phyloP scores from a whole-genome alignment of 2,797 vertebrate genomes.

The Premnoplex brunnescens region DNA sequence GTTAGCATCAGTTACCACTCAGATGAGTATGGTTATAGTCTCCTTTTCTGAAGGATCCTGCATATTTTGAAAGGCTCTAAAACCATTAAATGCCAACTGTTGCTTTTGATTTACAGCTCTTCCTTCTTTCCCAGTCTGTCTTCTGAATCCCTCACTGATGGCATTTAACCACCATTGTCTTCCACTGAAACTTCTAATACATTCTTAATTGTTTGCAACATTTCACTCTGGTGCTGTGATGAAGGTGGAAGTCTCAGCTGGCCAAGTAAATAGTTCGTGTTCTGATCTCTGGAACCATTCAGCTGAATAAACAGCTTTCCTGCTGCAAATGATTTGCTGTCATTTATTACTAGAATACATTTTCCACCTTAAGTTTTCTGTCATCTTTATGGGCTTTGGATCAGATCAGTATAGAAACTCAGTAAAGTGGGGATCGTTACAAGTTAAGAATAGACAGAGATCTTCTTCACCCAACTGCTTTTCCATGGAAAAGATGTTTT shows the following conservation, averaged over 20 bases:
- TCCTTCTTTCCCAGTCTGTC: background rate
- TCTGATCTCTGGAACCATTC: background rate
- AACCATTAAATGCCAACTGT: background rate
- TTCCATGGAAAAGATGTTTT: background rate
- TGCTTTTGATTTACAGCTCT: background rate
- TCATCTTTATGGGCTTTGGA: background rate
- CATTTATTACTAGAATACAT: background rate
- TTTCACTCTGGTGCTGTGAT: background rate
- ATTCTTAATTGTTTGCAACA: background rate
- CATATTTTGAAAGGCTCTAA: background rate
- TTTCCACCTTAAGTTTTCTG: background rate
- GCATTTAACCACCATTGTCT: background rate
- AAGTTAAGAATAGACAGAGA: background rate
- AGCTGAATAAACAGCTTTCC: background rate
- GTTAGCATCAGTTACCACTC: background rate
- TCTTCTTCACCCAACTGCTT: background rate
- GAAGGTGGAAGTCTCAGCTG: background rate
- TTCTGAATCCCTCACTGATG: background rate
- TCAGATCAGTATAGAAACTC: background rate
- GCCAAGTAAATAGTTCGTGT: background rate
- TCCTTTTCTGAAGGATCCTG: background rate
- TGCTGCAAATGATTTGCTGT: background rate
- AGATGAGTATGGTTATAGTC: background rate
- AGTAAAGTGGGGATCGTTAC: background rate
- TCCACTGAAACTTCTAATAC: background rate